Base-by-base conservation (phyloP, 2,888 invertebrate genomes). In the Rhorus exstirpatorius region DNA sequence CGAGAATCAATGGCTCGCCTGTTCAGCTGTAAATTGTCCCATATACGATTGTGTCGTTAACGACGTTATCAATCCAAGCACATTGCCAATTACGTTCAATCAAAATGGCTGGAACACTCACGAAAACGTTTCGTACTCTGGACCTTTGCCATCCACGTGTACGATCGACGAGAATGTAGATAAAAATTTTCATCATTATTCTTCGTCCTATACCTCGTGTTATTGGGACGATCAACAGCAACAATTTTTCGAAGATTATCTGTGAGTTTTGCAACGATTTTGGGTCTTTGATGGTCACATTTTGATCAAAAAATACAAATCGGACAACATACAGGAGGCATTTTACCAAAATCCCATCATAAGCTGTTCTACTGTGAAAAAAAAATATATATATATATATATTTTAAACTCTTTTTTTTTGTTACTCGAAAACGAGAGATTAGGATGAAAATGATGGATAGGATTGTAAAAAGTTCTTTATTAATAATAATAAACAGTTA, bases 1-100 rank as follows among this genome's bases (percentile, higher is more conserved):
- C 31, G 92, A 92, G 78, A 77, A 88, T 51, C 88, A 88, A 14
- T 93, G 92, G 92, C 84, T 92, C n/a, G 86, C 87, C 17, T 93
- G 92, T 65, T 85, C 89, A 0, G 90, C 85, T 1, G 89, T 87
- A 26, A 84, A 89, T 79, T 93, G 92, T 78, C 91, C 92, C 1
- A 61, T 92, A 17, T 92, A 89, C 81, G 72, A 83, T 53, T 74
- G 71, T 46, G 10, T 76, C 44, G 63, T 55, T 12, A 53, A 61
- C 49, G 35, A 19, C 41, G 21, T 7, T 58, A 61, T 38, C 19
- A 17, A 63, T 49, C 19, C 65, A 19, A 58, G 58, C 67, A 17
- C 44, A 14, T 26, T 35, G 58, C 19, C 71, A 8, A 60, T 41
- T 41, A 31, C 79, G 31, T 10, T 65, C 63, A 72, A 79, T 77